A percentile compares a stretch with the other conserved stretches of the same genome.
Conservation (phyloP, 2,113 vertebrate genomes). For the Heterocephalus glaber region DNA sequence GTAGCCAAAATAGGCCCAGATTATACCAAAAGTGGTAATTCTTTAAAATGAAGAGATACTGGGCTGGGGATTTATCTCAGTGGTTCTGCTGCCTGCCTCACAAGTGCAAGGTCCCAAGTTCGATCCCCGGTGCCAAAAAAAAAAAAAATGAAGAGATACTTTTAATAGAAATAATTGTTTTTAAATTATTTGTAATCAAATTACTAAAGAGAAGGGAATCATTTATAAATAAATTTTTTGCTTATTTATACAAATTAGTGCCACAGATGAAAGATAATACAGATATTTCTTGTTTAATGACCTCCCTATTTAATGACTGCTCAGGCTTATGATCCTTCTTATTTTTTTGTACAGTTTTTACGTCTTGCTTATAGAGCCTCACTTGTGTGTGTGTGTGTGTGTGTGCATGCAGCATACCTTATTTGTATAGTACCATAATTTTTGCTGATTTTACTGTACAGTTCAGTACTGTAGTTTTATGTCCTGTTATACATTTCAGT, state of each 20-base stretch:
- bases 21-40: neutral
- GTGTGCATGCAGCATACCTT: neutral
- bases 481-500: neutral
- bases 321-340: neutral
- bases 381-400: no score
- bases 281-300: neutral
- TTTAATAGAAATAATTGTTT: neutral
- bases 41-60: neutral
- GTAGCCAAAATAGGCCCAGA: neutral
- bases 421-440: neutral
- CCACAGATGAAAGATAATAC: neutral
- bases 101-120: no score
- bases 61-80: no score
- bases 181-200: neutral
- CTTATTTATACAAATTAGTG: neutral
- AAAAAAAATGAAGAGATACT: neutral
- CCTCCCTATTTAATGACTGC: neutral
- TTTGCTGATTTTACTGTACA: neutral
- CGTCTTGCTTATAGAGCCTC: neutral
- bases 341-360: neutral
- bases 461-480: neutral
- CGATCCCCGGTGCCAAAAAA: no score
- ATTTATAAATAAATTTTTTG: slow-evolving; percentile 1
- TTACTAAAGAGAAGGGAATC: neutral
- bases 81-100: no score